phyloP scores from a whole-genome alignment of 1,140 invertebrate species.

The Conus ventricosus region DNA sequence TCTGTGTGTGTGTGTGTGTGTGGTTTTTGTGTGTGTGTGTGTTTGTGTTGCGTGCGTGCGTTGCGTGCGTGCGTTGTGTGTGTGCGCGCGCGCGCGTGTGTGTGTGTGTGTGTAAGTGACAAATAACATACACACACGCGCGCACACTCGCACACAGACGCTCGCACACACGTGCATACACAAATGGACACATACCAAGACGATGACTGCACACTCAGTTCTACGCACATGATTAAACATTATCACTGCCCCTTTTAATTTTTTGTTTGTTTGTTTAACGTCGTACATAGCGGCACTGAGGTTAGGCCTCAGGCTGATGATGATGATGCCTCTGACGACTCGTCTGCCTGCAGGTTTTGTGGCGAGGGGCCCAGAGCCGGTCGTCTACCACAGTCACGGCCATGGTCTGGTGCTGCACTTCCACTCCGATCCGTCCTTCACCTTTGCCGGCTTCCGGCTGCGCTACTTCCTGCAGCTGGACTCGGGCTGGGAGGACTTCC shows the following conservation, averaged over 20 bases:
- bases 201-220: neutral
- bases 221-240: no score
- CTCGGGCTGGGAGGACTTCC: no score
- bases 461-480: neutral
- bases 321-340: no score
- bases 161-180: no score
- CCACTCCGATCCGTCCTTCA: conserved; percentile 39
- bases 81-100: neutral
- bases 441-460: conserved; percentile 32
- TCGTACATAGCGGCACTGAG: no score
- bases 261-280: no score
- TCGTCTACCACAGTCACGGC: conserved; percentile 5
- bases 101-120: conserved; percentile 6
- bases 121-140: no score
- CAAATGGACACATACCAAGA: no score
- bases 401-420: conserved; percentile 32
- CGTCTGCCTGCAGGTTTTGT: conserved; percentile 23
- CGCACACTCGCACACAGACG: no score
- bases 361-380: conserved; percentile 19
- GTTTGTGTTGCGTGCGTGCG: neutral
- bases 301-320: no score
- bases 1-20: conserved; percentile 1
- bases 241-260: no score
- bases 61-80: conserved; percentile 1
- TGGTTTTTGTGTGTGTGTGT: neutral